phyloP scores from a whole-genome alignment of 2,113 vertebrate species.

The Eclectus roratus region DNA sequence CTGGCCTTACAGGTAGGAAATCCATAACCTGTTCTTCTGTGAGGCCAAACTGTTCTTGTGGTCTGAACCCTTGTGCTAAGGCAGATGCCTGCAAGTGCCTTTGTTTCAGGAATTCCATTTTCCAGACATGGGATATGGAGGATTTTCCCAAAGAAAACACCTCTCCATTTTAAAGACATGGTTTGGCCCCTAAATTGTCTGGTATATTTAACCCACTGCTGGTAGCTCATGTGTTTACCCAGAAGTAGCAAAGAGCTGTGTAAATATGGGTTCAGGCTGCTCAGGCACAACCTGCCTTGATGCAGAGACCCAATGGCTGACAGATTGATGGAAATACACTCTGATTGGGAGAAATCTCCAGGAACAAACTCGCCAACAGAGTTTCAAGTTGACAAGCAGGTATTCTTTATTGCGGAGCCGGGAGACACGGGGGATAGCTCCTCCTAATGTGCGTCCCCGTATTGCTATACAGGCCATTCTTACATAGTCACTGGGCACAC shows the following conservation, averaged over 20 bases:
- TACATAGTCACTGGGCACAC: no score
- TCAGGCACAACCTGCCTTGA: background rate
- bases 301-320: background rate
- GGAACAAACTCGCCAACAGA: no score
- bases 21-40: background rate
- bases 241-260: background rate
- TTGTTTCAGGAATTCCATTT: background rate
- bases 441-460: no score
- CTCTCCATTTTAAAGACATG: background rate
- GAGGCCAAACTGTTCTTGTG: background rate
- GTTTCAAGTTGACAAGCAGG: no score
- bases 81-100: fast-evolving
- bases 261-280: background rate
- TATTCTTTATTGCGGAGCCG: no score
- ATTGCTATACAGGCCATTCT: no score
- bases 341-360: no score
- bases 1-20: background rate
- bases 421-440: no score
- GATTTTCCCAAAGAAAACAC: background rate
- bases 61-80: background rate
- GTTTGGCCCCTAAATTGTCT: background rate
- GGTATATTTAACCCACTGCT: background rate
- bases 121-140: background rate
- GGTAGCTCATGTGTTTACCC: background rate
- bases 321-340: background rate